These are phyloP conservation scores for Elysia crispata DNA, from an alignment of 2,888 invertebrate species.

Conservation along the genomic window DNA sequence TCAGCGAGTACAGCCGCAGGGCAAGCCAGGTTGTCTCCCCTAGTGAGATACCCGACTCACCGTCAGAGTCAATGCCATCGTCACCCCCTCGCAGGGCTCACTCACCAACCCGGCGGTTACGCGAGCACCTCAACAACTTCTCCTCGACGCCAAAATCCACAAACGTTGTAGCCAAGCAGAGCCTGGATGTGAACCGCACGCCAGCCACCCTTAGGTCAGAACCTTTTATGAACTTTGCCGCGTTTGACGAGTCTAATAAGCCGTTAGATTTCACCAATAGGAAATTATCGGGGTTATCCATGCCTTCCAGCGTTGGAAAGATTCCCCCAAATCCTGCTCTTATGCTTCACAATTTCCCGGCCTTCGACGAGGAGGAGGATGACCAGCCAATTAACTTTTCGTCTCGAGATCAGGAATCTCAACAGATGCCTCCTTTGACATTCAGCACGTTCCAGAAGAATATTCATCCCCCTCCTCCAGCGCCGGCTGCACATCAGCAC, in stretches of 20 bases:
- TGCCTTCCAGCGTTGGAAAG: too few relatives aligned
- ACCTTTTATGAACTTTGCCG: constrained; percentile 41
- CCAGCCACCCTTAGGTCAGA: constrained; percentile 25
- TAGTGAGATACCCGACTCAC: constrained; percentile 93
- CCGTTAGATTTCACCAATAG: constrained; percentile 42
- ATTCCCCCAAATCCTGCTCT: too few relatives aligned
- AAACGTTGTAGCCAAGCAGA: constrained; percentile 23
- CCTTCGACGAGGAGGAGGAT: background rate
- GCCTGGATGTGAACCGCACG: constrained; percentile 19
- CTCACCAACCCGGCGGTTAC: constrained; percentile 36
- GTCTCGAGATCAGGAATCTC: constrained; percentile 18
- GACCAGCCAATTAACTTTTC: constrained; percentile 39
- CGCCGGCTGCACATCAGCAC: background rate
- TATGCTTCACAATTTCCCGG: constrained; percentile 9
- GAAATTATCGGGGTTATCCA: background rate
- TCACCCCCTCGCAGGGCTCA: constrained; percentile 61
- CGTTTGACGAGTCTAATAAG: constrained; percentile 46
- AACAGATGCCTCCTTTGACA: constrained; percentile 55
- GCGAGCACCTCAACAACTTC: constrained; percentile 1
- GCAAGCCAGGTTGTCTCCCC: constrained; percentile 89
- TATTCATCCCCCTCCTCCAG: constrained; percentile 10
- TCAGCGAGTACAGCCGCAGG: constrained; percentile 79
- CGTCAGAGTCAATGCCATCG: constrained; percentile 87
- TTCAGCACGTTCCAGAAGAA: constrained; percentile 49
- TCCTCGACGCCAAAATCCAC: background rate